Base-by-base conservation (phyloP, 2,888 invertebrate species). In the Lasius fuliginosus region DNA sequence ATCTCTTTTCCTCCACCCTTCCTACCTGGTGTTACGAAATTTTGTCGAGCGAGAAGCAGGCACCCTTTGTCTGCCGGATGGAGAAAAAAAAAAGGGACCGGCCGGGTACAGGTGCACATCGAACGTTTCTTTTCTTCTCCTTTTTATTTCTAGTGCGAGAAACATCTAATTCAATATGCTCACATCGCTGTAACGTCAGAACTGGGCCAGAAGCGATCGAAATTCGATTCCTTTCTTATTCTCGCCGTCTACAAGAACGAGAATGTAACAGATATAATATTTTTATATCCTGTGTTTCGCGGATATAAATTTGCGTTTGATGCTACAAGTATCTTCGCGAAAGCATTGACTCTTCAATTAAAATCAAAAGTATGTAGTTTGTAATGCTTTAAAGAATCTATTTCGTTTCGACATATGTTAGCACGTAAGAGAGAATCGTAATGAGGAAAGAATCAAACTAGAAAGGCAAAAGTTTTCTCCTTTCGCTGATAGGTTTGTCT, bases 21-120 rank as follows among this genome's bases (percentile, higher is more conserved):
- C 30, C 75, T 84, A 84, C 73, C 87, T 79, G 67, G 62, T 82
- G 85, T 91, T 92, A 92, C 89, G 92, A 92, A 92, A 92, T 87
- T 89, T 88, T 86, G 83, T 85, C 86, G 86, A 86, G 73, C 68
- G 82, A 86, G 87, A 89, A 85, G 86, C 79, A 86, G 88, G 69
- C 85, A 75, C 88, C 90, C 88, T 91, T 91, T 91, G 90, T 91
- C 87, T 49, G 79, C 81, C 85, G 85, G 53, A 74, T 81, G 71
- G 64, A 46, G 18, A 18, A 82, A 76, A 64, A 64, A 73, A 68
- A 67, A 60, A 82, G 79, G 82, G 56, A 53, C 53, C 60, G 30
- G 53, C 62, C 40, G 33, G 65, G 64, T 65, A 89, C 89, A 89
- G 89, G 86, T 89, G 89, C 83, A 69, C 86, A 60, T 49, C 33